Base-by-base conservation (phyloP, 2,113 vertebrate species). In the Myiozetetes cayanensis region DNA sequence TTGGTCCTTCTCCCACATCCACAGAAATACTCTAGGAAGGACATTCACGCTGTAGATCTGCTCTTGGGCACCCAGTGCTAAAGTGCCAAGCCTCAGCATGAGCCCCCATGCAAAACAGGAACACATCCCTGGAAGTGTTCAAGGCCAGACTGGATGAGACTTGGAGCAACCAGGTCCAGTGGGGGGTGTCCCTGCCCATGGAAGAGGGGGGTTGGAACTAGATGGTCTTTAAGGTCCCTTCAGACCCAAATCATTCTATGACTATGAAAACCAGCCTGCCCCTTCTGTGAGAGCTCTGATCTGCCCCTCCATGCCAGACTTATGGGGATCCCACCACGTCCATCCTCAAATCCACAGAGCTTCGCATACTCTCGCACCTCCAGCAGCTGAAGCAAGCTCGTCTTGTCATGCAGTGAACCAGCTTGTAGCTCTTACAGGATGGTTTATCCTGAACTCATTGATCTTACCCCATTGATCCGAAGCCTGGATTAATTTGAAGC, bases 1-100 rank as follows among this genome's bases (percentile, higher is more conserved):
- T 31, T 1, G 8, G 72, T 90, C 75, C 79, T 91, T 89, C 74
- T 89, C 78, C 50, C 63, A 88, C 67, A 43, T 35, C 55, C 18
- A 15, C 68, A 56, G 49, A 85, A 92, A 80, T 31, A 28, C 43
- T 88, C 43, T 80, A 94, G 63, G 67, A 97, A 95, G 92, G 79
- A 81, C 86, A 71, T 14, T 41, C 0, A 1, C 8, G 6, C 39
- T 37, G 31, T 5, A 21, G 41, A 23, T 15, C 3, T 20, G 43
- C 27, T 81, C 30, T 8, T 71, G 75, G 74, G 59, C 4, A 3
- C 47, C 9, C 0, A 0, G 2, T 17, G 41, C 14, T 3, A 2
- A 33, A 37, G 16, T 28, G 37, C 23, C 50, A 33, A 77, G 53
- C 23, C 31, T 46, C 49, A 43, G 41, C 0, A 14, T 1, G 21